Base-by-base conservation (phyloP, 2,888 invertebrate species). In the Microctonus brassicae region DNA sequence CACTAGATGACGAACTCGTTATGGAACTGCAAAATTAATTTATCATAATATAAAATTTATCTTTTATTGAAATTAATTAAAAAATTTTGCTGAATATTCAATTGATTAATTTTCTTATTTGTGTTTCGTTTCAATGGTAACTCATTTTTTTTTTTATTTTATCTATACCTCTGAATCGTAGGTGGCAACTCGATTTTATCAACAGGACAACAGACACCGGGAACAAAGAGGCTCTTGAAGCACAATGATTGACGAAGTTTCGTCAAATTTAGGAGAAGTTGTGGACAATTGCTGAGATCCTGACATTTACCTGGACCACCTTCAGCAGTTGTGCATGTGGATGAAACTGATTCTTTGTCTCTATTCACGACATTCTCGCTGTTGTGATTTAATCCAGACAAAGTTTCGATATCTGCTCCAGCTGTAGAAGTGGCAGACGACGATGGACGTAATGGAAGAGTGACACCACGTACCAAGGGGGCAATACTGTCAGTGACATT, bases 201-300 rank as follows among this genome's bases (percentile, higher is more conserved):
- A 9, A 87, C 79, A 0, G 97, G 97, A 86, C 97, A 97, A 83
- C 97, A 97, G 1, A 97, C 97, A 1, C 97, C 97, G 0, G 97
- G 97, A 1, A 95, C 94, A 82, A 97, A 96, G 1, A 97, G 89
- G 75, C 94, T 95, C 88, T 97, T 96, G 83, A 97, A 97, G 83
- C 97, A 97, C 10, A 97, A 89, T 0, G 96, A 96, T 82, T 96
- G 95, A 34, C 97, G 89, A 20, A 97, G 89, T 84, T 93, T 94
- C 13, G 93, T 92, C 64, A 97, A 89, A 86, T 97, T 95, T 24
- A 97, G 88, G 0, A 96, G 88, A 29, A 97, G 87, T 78, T 95
- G 94, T 0, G 97, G 96, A 82, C 97, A 97, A 81, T 94, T 95
- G 81, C 95, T 95, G 20, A 97, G 89, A 84, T 97, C 97, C 83